Evolutionary conservation across 2,797 vertebrate species (phyloP).

Genomic region (Spea hammondii): DNA sequence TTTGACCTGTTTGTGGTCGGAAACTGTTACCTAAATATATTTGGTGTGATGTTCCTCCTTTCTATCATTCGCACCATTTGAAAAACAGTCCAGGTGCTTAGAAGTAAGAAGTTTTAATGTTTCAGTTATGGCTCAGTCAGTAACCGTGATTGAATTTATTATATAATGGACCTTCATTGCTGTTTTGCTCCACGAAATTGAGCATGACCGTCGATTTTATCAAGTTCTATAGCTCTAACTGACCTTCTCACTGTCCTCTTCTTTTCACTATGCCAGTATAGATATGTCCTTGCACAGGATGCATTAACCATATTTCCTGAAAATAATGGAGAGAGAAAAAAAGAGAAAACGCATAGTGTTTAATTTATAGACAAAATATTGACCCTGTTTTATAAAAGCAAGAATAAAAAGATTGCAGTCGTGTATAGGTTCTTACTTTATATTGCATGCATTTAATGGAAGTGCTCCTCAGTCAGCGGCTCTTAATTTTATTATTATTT

Average conservation of each 20-base stretch:
- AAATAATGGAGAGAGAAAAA: conserved; percentile 37
- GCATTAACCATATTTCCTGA: conserved; percentile 39
- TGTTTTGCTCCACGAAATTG: conserved; percentile 33
- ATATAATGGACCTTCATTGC: conserved; percentile 28
- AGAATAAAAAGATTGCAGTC: conserved; percentile 1
- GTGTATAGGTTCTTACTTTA: not conserved
- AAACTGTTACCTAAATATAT: too few relatives aligned
- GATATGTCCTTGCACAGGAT: conserved; percentile 37
- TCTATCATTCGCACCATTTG: too few relatives aligned
- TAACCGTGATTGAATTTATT: conserved; percentile 27
- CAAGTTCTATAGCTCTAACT: conserved; percentile 5
- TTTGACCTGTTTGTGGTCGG: too few relatives aligned
- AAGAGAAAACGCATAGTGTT: not conserved
- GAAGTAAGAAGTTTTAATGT: not conserved
- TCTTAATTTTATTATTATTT: not conserved
- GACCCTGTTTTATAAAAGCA: conserved; percentile 30
- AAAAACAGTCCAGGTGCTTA: not conserved
- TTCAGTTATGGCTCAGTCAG: conserved; percentile 23
- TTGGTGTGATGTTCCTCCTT: too few relatives aligned
- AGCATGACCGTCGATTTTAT: conserved; percentile 35
- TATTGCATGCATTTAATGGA: not conserved
- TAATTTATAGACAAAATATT: conserved; percentile 36
- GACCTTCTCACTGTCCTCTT: conserved; percentile 31
- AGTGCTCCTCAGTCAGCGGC: not conserved
- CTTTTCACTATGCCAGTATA: conserved; percentile 25